Percentiles rank a stretch among this genome's conserved stretches.
phyloP scores from a whole-genome alignment of 2,797 vertebrate species.

The Coregonus ussuriensis region DNA sequence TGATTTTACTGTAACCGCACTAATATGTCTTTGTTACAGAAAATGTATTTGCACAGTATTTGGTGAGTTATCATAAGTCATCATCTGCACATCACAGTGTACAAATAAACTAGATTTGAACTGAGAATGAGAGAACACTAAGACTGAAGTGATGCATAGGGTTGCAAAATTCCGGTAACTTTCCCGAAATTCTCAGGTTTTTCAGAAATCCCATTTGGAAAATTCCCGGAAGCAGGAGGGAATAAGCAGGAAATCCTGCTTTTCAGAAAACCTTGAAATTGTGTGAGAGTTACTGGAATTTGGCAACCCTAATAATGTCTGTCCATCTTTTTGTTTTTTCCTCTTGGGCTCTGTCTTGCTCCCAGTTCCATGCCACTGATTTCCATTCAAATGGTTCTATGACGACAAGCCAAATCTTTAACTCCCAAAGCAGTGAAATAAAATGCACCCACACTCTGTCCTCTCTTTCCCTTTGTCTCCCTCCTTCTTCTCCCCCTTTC shows the following conservation, averaged over 20 bases:
- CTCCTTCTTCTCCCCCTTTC: slow-evolving; percentile 47
- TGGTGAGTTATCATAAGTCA: not conserved
- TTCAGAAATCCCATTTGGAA: not conserved
- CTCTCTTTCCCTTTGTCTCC: slow-evolving; percentile 16
- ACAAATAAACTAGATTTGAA: not conserved
- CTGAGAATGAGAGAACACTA: too few relatives aligned
- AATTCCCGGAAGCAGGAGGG: not conserved
- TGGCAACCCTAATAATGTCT: slow-evolving; percentile 17
- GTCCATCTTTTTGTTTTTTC: slow-evolving; percentile 16
- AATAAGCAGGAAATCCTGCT: not conserved
- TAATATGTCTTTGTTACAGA: not conserved
- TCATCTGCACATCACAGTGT: not conserved
- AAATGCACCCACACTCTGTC: slow-evolving; percentile 60
- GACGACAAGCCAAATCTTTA: slow-evolving; percentile 57
- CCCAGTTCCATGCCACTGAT: slow-evolving; percentile 40
- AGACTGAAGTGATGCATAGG: too few relatives aligned
- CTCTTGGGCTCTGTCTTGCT: slow-evolving; percentile 46
- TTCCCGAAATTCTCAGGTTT: not conserved
- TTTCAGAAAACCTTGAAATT: too few relatives aligned
- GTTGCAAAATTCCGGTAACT: too few relatives aligned
- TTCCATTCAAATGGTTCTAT: slow-evolving; percentile 59
- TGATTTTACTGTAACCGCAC: not conserved
- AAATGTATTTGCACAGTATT: not conserved
- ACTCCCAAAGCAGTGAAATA: slow-evolving; percentile 66
- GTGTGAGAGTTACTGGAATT: too few relatives aligned